Evolutionary conservation across 2,888 invertebrate genomes (phyloP).

Genomic region (Andrena fulva): DNA sequence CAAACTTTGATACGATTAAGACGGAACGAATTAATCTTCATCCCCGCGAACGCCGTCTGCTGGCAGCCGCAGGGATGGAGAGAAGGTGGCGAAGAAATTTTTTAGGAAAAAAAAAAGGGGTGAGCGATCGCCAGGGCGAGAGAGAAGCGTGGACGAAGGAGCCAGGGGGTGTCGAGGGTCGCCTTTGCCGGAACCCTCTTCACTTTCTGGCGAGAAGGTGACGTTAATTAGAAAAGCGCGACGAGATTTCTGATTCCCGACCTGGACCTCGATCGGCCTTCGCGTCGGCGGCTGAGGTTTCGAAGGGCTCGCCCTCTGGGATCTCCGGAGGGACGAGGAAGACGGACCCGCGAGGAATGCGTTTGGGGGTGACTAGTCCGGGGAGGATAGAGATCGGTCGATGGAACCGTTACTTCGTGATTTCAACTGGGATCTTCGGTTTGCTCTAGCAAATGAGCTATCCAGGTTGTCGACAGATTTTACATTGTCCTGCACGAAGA

Average conservation of each 20-base stretch:
- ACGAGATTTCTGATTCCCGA: constrained; percentile 70
- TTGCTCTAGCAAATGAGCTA: not conserved
- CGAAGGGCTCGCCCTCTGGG: constrained; percentile 28
- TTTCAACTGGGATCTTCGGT: not conserved
- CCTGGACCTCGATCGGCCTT: constrained; percentile 50
- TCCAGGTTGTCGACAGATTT: no score
- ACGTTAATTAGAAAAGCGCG: constrained; percentile 82
- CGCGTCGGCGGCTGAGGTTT: constrained; percentile 35
- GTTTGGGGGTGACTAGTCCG: not conserved
- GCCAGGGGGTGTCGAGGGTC: constrained; percentile 67
- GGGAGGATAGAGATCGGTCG: not conserved
- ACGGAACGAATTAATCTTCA: constrained; percentile 85
- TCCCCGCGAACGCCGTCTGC: constrained; percentile 80
- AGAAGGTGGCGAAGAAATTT: constrained; percentile 74
- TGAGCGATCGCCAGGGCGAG: constrained; percentile 77
- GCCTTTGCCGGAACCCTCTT: constrained; percentile 72
- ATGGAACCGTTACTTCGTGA: not conserved
- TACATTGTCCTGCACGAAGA: no score
- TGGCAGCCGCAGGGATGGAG: constrained; percentile 75
- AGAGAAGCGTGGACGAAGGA: constrained; percentile 67
- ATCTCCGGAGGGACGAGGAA: not conserved
- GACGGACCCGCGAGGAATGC: not conserved
- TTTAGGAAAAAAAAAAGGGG: constrained; percentile 65
- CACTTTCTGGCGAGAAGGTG: constrained; percentile 72
- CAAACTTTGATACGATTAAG: constrained; percentile 85